Evolutionary conservation across 1,140 invertebrate genomes (phyloP).

Genomic region (Arion vulgaris): DNA sequence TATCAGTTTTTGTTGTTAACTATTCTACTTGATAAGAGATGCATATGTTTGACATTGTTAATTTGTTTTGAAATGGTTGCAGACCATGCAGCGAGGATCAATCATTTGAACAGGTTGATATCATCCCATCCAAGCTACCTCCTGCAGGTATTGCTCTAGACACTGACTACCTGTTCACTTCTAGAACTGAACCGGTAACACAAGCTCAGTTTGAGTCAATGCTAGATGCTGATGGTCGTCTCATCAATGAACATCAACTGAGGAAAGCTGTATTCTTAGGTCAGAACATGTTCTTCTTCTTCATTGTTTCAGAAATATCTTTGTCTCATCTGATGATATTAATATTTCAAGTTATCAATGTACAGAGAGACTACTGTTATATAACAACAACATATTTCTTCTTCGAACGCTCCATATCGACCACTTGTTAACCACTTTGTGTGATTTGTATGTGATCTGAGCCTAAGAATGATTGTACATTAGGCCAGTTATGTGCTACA

Average conservation of each 20-base stretch:
- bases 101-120: conserved; percentile 59
- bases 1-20: no score
- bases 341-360: no score
- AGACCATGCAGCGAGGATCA: conserved; percentile 56
- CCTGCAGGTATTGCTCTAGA: conserved; percentile 23
- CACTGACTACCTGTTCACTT: conserved; percentile 46
- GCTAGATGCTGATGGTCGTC: conserved; percentile 66
- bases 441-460: no score
- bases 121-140: conserved; percentile 38
- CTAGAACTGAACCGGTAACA: conserved; percentile 52
- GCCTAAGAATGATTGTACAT: no score
- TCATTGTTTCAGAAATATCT: not conserved
- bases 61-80: not conserved
- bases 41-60: not conserved
- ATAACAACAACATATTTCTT: no score
- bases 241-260: conserved; percentile 66
- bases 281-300: no score
- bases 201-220: conserved; percentile 54
- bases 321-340: not conserved
- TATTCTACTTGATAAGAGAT: no score
- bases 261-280: conserved; percentile 67
- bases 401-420: no score
- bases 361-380: no score
- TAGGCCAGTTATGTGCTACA: no score
- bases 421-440: no score